Base-by-base conservation (phyloP, 2,797 vertebrate species). In the Poecilia velifera region DNA sequence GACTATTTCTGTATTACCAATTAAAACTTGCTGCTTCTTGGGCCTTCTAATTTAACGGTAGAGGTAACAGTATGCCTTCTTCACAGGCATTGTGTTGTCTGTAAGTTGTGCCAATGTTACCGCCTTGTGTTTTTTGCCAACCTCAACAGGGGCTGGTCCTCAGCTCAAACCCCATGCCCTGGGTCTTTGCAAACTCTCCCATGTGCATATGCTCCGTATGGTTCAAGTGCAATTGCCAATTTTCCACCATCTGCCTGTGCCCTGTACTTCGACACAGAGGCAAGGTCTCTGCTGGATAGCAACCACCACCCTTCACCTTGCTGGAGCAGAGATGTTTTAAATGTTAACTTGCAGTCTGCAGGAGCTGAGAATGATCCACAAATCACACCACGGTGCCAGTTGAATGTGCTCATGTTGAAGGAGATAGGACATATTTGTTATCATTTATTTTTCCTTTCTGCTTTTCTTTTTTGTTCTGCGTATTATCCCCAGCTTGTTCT, bases 191-290 rank as follows among this genome's bases (percentile, higher is more conserved):
- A 91, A 95, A 95, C 93, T 93, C 93, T 88, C 88, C 90, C 88
- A 89, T 87, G 90, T 93, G 92, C 94, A 95, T 92, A 94, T 93
- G 94, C 92, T 94, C 95, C 93, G 88, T 96, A 95, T 96, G 95
- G 89, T 93, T 93, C 86, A 84, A 90, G 87, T 66, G 68, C 84
- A 47, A 79, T 83, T 77, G 95, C 95, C 95, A 95, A 93, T 94
- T 95, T 95, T 95, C 92, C 93, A 92, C 95, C 95, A 96, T 96
- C 95, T 95, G 96, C 91, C 92, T 22, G 31, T 88, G 90, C 57
- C 88, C 88, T 91, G 87, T 90, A 89, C 89, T 93, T 91, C 91
- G 86, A 90, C 87, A 91, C 90, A 87, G 85, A 91, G 86, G 90
- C 93, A 82, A 89, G 87, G 87, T 93, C 92, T 90, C 83, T 79